These are phyloP conservation scores for Graptemys geographica DNA, from an alignment of 2,797 vertebrate species.

Conservation along the genomic window DNA sequence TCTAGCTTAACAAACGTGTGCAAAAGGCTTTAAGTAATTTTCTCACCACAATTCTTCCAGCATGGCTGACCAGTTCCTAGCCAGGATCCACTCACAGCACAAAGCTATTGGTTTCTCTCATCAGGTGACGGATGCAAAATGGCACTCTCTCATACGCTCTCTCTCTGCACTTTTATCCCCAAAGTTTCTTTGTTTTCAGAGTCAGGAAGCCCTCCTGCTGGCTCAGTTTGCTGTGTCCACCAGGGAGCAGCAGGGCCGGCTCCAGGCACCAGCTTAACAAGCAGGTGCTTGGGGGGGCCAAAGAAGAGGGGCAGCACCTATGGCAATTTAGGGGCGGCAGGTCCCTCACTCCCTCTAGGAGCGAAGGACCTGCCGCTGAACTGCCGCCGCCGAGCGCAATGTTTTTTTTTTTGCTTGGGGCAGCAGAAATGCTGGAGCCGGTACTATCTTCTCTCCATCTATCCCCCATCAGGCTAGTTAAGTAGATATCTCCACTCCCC, in stretches of 20 bases:
- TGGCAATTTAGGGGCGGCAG: too few species aligned
- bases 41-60: not conserved
- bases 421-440: too few species aligned
- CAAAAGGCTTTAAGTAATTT: not conserved
- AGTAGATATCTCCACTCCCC: not conserved
- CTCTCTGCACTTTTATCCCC: not conserved
- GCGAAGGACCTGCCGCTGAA: too few species aligned
- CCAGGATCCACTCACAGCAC: not conserved
- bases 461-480: too few species aligned
- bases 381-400: too few species aligned
- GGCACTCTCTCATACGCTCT: too few species aligned
- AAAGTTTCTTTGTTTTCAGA: not conserved
- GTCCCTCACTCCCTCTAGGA: too few species aligned
- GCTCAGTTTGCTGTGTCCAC: not conserved
- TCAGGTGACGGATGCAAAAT: not conserved
- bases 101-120: not conserved
- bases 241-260: not conserved
- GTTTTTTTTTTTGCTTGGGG: too few species aligned
- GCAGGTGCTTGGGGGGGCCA: too few species aligned
- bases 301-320: too few species aligned
- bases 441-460: not conserved
- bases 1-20: not conserved
- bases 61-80: not conserved
- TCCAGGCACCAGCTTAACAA: too few species aligned
- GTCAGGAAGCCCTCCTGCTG: not conserved